Evolutionary conservation across 2,888 invertebrate species (phyloP), one percentile per base, ranked within the genome.

Genomic region (Apotomis capreana): DNA sequence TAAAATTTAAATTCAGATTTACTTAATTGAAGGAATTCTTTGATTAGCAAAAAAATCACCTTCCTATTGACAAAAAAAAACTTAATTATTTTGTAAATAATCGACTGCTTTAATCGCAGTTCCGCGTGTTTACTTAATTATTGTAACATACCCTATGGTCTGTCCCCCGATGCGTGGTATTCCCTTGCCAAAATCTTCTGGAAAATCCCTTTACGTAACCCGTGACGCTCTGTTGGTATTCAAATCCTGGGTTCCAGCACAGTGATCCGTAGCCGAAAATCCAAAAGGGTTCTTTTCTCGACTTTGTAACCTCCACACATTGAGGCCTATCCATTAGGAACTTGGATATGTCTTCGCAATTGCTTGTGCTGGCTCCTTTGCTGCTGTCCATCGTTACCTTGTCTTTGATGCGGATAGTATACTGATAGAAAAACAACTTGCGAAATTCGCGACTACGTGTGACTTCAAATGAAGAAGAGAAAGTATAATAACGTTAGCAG

Each of bases 201-300:
- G 95, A 94, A 86, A 95, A 98, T 3, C 98, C 98, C 78, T 94
- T 95, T 9, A 97, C 94, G 83, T 96, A 96, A n/a, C 99, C 99
- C 12, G 96, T 95, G 12, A 97, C 91, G 73, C 96, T 96, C 81
- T 95, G 95, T 80, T 95, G 94, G 85, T 96, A 98, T 68, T 96
- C 95, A 87, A 99, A 99, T 67, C 99, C 98, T 0, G 98, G 98
- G 89, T 97, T 95, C 99, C 99, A 99, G 89, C 98, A 97, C 63
- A 99, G 89, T 0, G 98, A 98, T 4, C 99, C 99, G 82, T 99
- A 99, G 0, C 98, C 99, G 84, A 99, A 99, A 40, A 99, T 95
- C 98, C 98, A 99, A 84, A 97, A 87, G 26, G 94, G 92, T 73
- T 94, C 93, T 63, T 87, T 92, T 77, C 89, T 86, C 64, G 75